Evolutionary conservation across 2,797 vertebrate genomes (phyloP), one percentile per base, ranked within the genome.

Genomic region (Rhadinocentrus ornatus): DNA sequence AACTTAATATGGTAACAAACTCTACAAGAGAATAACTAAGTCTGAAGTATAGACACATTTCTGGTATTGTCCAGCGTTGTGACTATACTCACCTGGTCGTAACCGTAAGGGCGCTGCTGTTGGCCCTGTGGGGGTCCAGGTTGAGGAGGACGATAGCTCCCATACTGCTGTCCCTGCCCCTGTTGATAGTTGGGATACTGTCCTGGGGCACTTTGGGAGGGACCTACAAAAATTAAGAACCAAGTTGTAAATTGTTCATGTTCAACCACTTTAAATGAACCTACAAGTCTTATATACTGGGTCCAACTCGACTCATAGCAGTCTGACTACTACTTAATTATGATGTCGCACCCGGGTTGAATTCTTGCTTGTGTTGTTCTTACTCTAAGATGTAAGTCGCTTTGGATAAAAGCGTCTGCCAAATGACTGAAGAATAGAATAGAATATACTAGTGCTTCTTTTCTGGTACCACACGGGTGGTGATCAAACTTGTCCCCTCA

Each of bases 131-230:
- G 97, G 60, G 97, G 97, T 67, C 96, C 98, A 4, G 98, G 98
- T 77, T 99, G 97, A 2, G 97, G 93, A 12, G 97, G 95, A 84
- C 98, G 96, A 71, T 99, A 99, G 53, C 82, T 96, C 50, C 96
- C 96, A 50, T 99, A 99, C 89, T 99, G 98, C 76, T 98, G 98
- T 6, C 97, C 97, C 91, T 99, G 97, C 71, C 96, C 97, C 91
- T 98, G 98, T 27, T 97, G 96, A 80, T 99, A 99, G 91, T 96
- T 99, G 27, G 97, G 95, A 87, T 99, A 99, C 87, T 99, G 97
- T 75, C 96, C 97, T 39, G 97, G 96, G 82, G 91, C 95, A 78
- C 92, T 96, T 86, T 98, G 98, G 34, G 97, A 95, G 22, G 97
- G 96, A 66, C 96, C 98, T 99, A 72, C 12, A 77, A 32, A 71